Conservation (phyloP, 1,140 invertebrate species). For the Trigoniulus corallinus region DNA sequence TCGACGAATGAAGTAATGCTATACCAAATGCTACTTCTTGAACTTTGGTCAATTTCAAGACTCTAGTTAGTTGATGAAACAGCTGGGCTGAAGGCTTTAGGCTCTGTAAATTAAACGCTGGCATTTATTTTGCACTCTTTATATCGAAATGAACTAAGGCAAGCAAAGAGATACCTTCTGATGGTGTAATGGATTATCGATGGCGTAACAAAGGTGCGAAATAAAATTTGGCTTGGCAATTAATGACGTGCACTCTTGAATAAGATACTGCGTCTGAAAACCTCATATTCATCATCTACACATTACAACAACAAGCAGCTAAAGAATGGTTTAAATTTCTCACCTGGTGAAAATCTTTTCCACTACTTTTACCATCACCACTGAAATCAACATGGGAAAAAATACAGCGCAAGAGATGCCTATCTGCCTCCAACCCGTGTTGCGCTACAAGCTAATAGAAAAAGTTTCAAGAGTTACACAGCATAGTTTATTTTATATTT, state of each 20-base stretch:
- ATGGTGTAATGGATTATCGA: slow-evolving; percentile 46
- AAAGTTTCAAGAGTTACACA: too few species aligned
- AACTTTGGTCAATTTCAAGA: slow-evolving; percentile 61
- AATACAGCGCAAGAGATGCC: slow-evolving; percentile 70
- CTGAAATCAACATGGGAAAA: slow-evolving; percentile 49
- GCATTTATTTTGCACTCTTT: background rate
- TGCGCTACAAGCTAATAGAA: slow-evolving; percentile 53
- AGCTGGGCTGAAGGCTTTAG: slow-evolving; percentile 56
- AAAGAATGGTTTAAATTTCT: background rate
- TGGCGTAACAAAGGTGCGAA: slow-evolving; percentile 58
- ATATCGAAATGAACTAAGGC: slow-evolving; percentile 3
- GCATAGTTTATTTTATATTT: slow-evolving; percentile 12
- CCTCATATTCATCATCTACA: slow-evolving; percentile 28
- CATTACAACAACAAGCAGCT: background rate
- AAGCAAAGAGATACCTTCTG: slow-evolving; percentile 30
- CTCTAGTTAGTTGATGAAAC: slow-evolving; percentile 61
- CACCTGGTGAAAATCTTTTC: slow-evolving; percentile 33
- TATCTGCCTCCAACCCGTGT: slow-evolving; percentile 69
- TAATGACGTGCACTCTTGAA: slow-evolving; percentile 49
- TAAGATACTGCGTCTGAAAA: slow-evolving; percentile 49
- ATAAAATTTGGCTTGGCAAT: slow-evolving; percentile 52
- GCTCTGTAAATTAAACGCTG: slow-evolving; percentile 29
- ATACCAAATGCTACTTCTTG: slow-evolving; percentile 80
- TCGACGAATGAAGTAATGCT: slow-evolving; percentile 58
- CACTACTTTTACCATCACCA: slow-evolving; percentile 31